Evolutionary conservation across 2,113 vertebrate genomes (phyloP), one percentile per base, ranked within the genome.

Genomic region (Cichladusa arquata): DNA sequence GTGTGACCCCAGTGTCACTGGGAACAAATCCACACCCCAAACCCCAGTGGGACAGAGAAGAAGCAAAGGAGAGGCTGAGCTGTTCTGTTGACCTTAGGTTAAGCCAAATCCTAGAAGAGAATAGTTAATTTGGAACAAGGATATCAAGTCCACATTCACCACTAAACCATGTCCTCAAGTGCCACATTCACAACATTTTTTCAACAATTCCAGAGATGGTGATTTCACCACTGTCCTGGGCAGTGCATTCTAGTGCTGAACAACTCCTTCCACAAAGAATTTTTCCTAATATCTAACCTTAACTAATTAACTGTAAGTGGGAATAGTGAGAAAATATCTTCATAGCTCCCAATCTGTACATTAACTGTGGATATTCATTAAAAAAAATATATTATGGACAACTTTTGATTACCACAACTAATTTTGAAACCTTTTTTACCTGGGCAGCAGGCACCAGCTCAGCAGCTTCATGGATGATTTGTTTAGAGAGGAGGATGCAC

Each of bases 291-390:
- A 60, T 14, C 19, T 45, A 12, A 60, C 9, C 19, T 25, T 38
- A 38, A 47, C 7, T 40, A 29, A 45, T 38, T 66, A 45, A 67
- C 53, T 45, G n/a, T 60, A 45, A 60, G 20, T 18, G 16, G 24
- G 19, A 67, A 58, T 20, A n/a, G 24, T 7, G 19, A 34, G 19
- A n/a, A 62, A 72, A 44, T 24, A 33, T 16, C 22, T 58, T 50
- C 0, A 0, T 31, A 77, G 26, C 22, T 65, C 38, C 36, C n/a
- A 36, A 2, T 26, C 10, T 73, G 22, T 53, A 31, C 8, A 18
- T n/a, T 34, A 57, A 28, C 4, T 33, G 20, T 53, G 36, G 4
- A n/a, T 34, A 10, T 15, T 48, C 51, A 3, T 53, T 82, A 38
- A 26, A 8, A 38, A 34, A 72, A 23, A 7, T 23, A 7, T 0